Conservation (phyloP, 2,797 vertebrate species). For the Sebastes elongatus region DNA sequence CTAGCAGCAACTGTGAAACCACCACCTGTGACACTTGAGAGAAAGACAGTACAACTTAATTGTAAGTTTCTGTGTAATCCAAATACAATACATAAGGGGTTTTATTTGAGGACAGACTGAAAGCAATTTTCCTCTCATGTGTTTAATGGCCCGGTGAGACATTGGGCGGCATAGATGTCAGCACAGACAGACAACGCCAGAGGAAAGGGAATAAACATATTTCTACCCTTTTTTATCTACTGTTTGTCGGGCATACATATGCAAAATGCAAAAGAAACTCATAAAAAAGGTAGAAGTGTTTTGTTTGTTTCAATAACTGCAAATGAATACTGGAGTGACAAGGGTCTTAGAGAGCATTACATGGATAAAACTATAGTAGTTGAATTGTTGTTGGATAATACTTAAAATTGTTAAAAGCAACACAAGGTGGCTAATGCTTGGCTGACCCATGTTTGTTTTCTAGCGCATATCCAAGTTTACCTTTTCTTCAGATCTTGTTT, state of each 20-base stretch:
- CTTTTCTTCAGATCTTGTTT: slow-evolving; percentile 5
- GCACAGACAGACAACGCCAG: slow-evolving; percentile 22
- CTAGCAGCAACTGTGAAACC: background rate
- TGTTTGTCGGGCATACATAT: slow-evolving; percentile 7
- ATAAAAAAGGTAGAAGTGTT: background rate
- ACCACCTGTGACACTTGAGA: background rate
- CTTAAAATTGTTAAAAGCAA: background rate
- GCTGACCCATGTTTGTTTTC: background rate
- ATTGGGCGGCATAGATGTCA: slow-evolving; percentile 40
- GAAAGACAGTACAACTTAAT: background rate
- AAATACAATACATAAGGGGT: background rate
- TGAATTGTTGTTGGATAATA: background rate
- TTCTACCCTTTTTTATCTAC: slow-evolving; percentile 20
- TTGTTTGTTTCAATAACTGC: background rate
- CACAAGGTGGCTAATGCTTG: background rate
- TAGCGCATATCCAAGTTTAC: background rate
- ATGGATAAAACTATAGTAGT: background rate
- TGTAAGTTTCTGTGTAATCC: background rate
- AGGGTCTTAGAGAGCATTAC: background rate
- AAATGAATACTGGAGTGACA: background rate
- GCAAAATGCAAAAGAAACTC: slow-evolving; percentile 21
- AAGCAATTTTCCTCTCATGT: slow-evolving; percentile 4
- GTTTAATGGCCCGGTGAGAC: slow-evolving; percentile 33
- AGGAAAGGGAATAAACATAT: slow-evolving; percentile 44
- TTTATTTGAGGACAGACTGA: background rate